phyloP scores from a whole-genome alignment of 2,888 invertebrate genomes.

The Eurois occulta region DNA sequence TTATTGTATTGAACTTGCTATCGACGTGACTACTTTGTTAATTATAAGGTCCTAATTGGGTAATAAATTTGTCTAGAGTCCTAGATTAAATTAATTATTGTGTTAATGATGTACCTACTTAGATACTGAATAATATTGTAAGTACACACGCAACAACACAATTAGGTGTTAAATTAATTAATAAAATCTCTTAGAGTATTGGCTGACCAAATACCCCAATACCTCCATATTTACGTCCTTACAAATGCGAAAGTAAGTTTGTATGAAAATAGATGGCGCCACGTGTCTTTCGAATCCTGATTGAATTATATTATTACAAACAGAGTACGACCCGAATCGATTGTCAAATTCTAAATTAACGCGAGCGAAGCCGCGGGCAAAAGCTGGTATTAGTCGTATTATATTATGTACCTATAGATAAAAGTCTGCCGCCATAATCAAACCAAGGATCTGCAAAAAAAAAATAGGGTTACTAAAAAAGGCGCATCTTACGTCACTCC shows the following conservation, averaged over 20 bases:
- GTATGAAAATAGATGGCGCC: too few relatives aligned
- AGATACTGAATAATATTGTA: background rate
- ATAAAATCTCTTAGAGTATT: background rate
- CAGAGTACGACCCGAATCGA: too few relatives aligned
- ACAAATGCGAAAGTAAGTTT: too few relatives aligned
- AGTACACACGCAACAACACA: slow-evolving; percentile 3
- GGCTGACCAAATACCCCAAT: background rate
- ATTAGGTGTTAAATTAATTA: background rate
- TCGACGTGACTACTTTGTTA: background rate
- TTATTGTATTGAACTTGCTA: background rate
- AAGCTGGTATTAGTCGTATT: too few relatives aligned
- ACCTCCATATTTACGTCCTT: background rate
- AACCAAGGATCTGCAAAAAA: background rate
- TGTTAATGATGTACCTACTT: background rate
- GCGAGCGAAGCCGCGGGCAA: too few relatives aligned
- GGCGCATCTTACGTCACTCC: background rate
- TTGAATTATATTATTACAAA: too few relatives aligned
- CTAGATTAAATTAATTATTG: slow-evolving; percentile 21
- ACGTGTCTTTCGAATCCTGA: too few relatives aligned
- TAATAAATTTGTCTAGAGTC: slow-evolving; percentile 28
- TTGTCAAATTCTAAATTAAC: too few relatives aligned
- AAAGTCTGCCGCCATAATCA: background rate
- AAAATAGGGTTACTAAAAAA: background rate
- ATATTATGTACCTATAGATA: background rate
- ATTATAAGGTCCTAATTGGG: background rate